Evolutionary conservation across 2,888 invertebrate genomes (phyloP), one percentile per base, ranked within the genome.

Genomic region (Lasioglossum marginatum): DNA sequence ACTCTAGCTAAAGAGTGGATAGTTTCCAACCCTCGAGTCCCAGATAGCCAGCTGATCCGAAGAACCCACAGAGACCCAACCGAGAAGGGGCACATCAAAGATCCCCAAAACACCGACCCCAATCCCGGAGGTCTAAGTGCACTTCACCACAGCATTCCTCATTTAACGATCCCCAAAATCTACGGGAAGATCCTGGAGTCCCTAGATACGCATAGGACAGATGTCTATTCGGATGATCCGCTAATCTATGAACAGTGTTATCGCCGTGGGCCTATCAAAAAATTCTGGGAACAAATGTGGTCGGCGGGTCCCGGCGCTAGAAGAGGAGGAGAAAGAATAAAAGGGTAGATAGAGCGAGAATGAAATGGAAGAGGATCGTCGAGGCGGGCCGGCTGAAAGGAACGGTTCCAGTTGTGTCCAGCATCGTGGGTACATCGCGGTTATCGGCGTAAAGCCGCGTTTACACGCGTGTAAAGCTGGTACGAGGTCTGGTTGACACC

Each of bases 401-500:
- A 82, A 73, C 72, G 70, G 48, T 77, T 40, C 52, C 79, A 76
- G 79, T 77, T 60, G 85, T 82, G 84, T 75, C 85, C 71, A 43
- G 81, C 83, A 81, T 82, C 88, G 79, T n/a, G 43, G 86, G 85
- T 86, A 86, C 85, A 87, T 52, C 85, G 84, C 70, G 85, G 90
- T 90, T 90, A 90, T 90, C 86, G 84, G 86, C 79, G 90, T 88
- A 89, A 90, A 89, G 91, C 74, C 85, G 88, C 89, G 90, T 91
- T 91, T 91, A 91, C 91, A 91, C 88, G 89, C 89, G 87, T 90
- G 89, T 91, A 90, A 89, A 89, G 85, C 77, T 81, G 86, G 88
- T 89, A 81, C 89, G 82, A 89, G 86, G 86, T 52, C 85, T 73
- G 83, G 82, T 87, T 83, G 81, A 87, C 83, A 73, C 84, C 83